These are phyloP conservation scores for Spilogale gracilis DNA, from an alignment of 2,113 vertebrate genomes.

Conservation along the genomic window DNA sequence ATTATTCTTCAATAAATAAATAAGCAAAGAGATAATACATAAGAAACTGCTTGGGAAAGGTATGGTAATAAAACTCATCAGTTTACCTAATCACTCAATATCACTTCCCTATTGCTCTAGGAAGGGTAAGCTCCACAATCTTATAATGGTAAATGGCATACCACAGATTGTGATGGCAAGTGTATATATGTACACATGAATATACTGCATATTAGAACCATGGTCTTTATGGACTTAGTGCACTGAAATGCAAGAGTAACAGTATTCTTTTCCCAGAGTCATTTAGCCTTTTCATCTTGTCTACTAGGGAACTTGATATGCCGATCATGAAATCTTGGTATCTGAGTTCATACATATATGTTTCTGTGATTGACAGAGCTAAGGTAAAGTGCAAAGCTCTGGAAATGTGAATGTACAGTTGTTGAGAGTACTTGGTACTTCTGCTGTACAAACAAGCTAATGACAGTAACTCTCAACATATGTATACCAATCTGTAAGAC, in stretches of 20 bases:
- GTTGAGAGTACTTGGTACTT: background rate
- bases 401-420: background rate
- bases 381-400: background rate
- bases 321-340: background rate
- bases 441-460: background rate
- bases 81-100: background rate
- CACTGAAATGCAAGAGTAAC: background rate
- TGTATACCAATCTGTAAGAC: background rate
- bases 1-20: background rate
- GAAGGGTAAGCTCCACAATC: background rate
- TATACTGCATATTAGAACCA: accelerated
- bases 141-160: background rate
- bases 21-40: background rate
- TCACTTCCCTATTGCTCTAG: background rate
- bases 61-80: background rate
- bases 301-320: background rate
- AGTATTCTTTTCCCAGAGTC: background rate
- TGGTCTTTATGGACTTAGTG: too few species aligned
- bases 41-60: background rate
- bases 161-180: too few species aligned
- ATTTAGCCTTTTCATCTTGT: background rate
- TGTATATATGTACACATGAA: background rate
- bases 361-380: background rate
- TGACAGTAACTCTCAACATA: background rate
- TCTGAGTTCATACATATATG: background rate